Percentiles rank a stretch among this genome's conserved stretches.
Evolutionary conservation across 2,888 invertebrate genomes (phyloP).

Genomic region (Hirtodrosophila duncani): DNA sequence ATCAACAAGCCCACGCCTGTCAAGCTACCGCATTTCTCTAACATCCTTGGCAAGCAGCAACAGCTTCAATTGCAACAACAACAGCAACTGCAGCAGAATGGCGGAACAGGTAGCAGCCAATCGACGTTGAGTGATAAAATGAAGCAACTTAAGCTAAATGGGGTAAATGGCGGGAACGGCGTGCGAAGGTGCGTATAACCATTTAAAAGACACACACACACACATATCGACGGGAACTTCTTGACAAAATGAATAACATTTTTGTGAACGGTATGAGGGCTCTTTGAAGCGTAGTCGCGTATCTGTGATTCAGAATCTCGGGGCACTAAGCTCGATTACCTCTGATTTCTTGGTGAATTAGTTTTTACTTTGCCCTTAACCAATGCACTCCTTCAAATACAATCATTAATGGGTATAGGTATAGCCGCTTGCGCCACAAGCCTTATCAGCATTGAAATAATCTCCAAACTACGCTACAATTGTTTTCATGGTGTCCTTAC

Average conservation of each 20-base stretch:
- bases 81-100: slow-evolving; percentile 26
- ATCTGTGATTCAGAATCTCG: too few species aligned
- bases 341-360: too few species aligned
- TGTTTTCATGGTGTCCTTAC: neutral
- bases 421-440: slow-evolving; percentile 6
- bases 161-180: slow-evolving; percentile 49
- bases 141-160: slow-evolving; percentile 72
- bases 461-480: neutral
- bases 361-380: too few species aligned
- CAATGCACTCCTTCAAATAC: neutral
- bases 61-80: slow-evolving; percentile 43
- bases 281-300: too few species aligned
- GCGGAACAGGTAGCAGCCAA: slow-evolving; percentile 26
- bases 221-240: too few species aligned
- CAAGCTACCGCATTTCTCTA: slow-evolving; percentile 76
- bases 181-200: slow-evolving; percentile 41
- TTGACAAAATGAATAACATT: too few species aligned
- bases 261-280: too few species aligned
- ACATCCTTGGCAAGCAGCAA: slow-evolving; percentile 61
- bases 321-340: too few species aligned
- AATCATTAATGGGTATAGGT: neutral
- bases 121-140: slow-evolving; percentile 72
- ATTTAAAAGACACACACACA: too few species aligned
- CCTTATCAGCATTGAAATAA: slow-evolving; percentile 1
- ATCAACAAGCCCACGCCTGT: slow-evolving; percentile 78